Evolutionary conservation across 2,113 vertebrate species (phyloP).

Genomic region (Pseudorhombus dupliciocellatus): DNA sequence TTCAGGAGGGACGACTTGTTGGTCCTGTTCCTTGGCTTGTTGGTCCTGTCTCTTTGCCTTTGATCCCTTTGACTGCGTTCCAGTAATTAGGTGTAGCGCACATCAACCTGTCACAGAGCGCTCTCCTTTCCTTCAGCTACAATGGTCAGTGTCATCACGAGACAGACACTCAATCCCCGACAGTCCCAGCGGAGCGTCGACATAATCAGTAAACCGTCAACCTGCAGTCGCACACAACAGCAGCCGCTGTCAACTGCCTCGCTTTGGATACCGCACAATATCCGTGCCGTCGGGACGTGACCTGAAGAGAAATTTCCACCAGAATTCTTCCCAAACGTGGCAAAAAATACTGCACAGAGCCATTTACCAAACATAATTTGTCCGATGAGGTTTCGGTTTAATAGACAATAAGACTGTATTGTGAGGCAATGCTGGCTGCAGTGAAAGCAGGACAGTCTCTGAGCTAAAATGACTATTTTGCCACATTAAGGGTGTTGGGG

Average conservation of each 20-base stretch:
- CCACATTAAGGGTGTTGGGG: conserved; percentile 44
- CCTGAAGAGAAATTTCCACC: background rate
- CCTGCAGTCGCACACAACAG: conserved; percentile 10
- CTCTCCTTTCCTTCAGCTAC: conserved; percentile 12
- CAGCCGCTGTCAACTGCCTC: conserved; percentile 13
- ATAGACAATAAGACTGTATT: conserved; percentile 46
- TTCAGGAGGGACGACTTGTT: background rate
- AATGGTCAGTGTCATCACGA: conserved; percentile 20
- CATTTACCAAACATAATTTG: conserved; percentile 33
- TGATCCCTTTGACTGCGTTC: conserved; percentile 22
- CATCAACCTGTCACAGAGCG: conserved; percentile 11
- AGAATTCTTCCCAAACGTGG: conserved; percentile 1
- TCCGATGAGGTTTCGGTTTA: conserved; percentile 51
- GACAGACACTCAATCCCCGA: background rate
- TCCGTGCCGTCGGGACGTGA: conserved; percentile 15
- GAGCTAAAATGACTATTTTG: conserved; percentile 59
- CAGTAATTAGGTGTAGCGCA: conserved; percentile 18
- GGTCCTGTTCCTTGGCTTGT: background rate
- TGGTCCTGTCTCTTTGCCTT: background rate
- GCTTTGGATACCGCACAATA: background rate
- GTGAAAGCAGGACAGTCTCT: conserved; percentile 50
- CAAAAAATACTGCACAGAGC: conserved; percentile 8
- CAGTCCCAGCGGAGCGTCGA: conserved; percentile 1
- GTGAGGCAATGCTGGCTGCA: conserved; percentile 34
- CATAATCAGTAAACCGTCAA: conserved; percentile 29